Evolutionary conservation across 2,113 vertebrate species (phyloP), one percentile per base, ranked within the genome.

Genomic region (Atrichornis clamosus): DNA sequence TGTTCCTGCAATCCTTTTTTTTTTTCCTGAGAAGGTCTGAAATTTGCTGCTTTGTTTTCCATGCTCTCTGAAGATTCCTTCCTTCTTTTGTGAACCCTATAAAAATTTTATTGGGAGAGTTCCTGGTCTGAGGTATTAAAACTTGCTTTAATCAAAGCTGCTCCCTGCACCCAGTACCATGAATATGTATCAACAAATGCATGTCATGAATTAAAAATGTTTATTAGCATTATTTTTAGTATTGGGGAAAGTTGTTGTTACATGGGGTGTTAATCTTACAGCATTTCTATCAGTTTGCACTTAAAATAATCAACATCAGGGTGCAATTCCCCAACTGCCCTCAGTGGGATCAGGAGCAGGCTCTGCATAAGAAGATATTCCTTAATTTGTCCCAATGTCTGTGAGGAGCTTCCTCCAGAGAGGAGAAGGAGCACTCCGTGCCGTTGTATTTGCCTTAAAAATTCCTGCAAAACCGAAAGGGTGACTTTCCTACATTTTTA

Each of bases 361-460:
- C 15, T 11, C n/a, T 52, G 53, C 26, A 5, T 19, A 13, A 33
- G 23, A 50, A 44, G 42, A 37, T 30, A 28, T 33, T 96, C 85
- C 37, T 96, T 95, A 92, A 80, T 97, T 96, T 94, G 94, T 65
- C 64, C 59, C 87, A 80, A 13, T 78, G 87, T 24, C 94, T 96
- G 84, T 90, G 76, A 90, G 76, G 64, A 95, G 89, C 80, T 91
- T 77, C 87, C 77, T 91, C 27, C 46, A 88, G 95, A 97, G 97
- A 91, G 96, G 74, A 78, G 78, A 94, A 98, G 98, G 96, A 97
- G 98, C 97, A 82, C 89, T 97, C 96, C 94, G 85, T 97, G 98
- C 97, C 97, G 50, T 92, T 96, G 96, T 95, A 95, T 98, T 98
- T 97, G 97, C 97, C 97, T 98, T 97, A 73, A 65, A 87, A 46